phyloP scores from a whole-genome alignment of 2,797 vertebrate species.

The Tamandua tetradactyla region DNA sequence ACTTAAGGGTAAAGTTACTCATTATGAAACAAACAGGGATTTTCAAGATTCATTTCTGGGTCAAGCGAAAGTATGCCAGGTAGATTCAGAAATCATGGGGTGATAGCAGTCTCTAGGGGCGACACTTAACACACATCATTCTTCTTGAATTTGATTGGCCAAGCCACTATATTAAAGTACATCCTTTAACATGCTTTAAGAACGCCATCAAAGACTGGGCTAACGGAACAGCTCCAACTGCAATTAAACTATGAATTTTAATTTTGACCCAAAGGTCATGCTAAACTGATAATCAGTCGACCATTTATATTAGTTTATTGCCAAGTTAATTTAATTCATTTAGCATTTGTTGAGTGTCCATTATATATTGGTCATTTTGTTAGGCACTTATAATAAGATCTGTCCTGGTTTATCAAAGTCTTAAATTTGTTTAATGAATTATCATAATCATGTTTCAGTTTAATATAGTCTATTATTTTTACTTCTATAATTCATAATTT shows the following conservation, averaged over 20 bases:
- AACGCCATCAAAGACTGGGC: background rate
- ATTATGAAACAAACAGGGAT: background rate
- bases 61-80: background rate
- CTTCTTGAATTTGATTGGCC: constrained; percentile 27
- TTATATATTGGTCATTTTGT: constrained; percentile 33
- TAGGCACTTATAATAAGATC: constrained; percentile 21
- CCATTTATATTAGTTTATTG: constrained; percentile 44
- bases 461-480: constrained; percentile 8
- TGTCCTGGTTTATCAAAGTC: constrained; percentile 38
- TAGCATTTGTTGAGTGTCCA: constrained; percentile 22
- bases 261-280: constrained; percentile 20
- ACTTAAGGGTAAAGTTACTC: background rate
- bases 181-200: background rate
- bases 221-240: background rate
- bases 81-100: background rate
- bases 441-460: constrained; percentile 46
- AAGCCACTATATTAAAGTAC: background rate
- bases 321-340: constrained; percentile 48
- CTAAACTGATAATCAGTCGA: constrained; percentile 38
- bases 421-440: constrained; percentile 56
- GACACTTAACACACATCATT: background rate
- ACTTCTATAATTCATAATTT: constrained; percentile 21
- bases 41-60: background rate
- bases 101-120: background rate
- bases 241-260: background rate